Conservation (phyloP, 2,113 vertebrate species). For the Regulus satrapa region DNA sequence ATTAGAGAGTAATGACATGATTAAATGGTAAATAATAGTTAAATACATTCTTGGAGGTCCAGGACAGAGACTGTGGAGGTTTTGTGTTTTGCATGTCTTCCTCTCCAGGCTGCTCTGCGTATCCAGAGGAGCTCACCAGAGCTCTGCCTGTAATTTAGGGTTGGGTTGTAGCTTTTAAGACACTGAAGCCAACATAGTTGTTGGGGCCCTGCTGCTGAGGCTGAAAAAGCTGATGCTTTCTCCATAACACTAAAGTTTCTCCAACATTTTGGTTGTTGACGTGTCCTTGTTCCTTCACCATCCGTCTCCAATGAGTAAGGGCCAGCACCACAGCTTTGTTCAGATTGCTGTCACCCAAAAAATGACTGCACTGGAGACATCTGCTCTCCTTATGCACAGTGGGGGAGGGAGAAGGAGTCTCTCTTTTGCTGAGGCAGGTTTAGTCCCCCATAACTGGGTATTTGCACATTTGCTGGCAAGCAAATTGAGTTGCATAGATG, state of each 20-base stretch:
- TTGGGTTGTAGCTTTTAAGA: neutral
- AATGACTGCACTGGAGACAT: neutral
- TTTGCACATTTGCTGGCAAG: neutral
- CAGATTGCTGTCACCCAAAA: neutral
- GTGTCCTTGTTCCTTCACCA: neutral
- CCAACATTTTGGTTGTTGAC: accelerated
- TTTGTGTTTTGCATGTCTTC: neutral
- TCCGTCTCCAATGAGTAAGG: neutral
- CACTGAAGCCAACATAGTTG: neutral
- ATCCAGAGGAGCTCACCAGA: neutral
- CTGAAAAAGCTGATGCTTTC: neutral
- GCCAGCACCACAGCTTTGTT: neutral
- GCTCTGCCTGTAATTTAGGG: neutral
- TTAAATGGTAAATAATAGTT: slow-evolving; percentile 47
- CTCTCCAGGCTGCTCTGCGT: neutral
- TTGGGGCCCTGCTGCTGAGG: neutral
- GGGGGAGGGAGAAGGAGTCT: neutral
- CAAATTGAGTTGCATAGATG: neutral
- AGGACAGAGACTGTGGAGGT: slow-evolving; percentile 20
- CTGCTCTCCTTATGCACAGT: slow-evolving; percentile 1
- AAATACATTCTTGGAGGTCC: slow-evolving; percentile 47
- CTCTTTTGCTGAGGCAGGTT: neutral
- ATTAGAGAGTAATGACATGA: slow-evolving; percentile 25
- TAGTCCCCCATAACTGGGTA: neutral
- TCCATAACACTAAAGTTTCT: neutral